Percentiles rank a stretch among this genome's conserved stretches.
Conservation (phyloP, 2,113 vertebrate genomes). For the Corynorhinus townsendii region DNA sequence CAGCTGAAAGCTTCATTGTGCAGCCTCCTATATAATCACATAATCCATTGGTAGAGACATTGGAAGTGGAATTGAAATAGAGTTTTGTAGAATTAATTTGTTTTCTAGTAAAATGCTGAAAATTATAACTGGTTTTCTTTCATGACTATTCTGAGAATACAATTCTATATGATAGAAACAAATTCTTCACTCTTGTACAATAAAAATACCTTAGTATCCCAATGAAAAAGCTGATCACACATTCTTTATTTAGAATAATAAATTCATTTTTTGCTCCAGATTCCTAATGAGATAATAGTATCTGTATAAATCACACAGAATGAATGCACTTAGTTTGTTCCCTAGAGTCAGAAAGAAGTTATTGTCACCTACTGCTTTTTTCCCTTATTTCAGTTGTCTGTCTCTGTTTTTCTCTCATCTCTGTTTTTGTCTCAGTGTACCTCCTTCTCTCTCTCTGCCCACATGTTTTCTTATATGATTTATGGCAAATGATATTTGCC, state of each 20-base stretch:
- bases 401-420: not conserved
- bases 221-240: not conserved
- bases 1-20: conserved; percentile 44
- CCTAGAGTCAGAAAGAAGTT: not conserved
- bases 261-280: not conserved
- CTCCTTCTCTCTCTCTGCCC: not conserved
- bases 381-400: not conserved
- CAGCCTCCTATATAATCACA: conserved; percentile 4
- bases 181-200: not conserved
- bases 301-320: not conserved
- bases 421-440: not conserved
- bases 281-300: not conserved
- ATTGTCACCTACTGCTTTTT: not conserved
- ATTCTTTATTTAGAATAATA: not conserved
- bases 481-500: not conserved
- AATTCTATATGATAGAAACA: not conserved
- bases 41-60: not conserved
- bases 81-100: conserved; percentile 15
- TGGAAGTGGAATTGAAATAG: conserved; percentile 18
- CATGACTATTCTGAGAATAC: not conserved
- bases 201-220: not conserved
- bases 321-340: not conserved
- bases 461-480: not conserved
- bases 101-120: conserved; percentile 27
- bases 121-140: conserved; percentile 23